Evolutionary conservation across 2,113 vertebrate species (phyloP), one percentile per base, ranked within the genome.

Genomic region (Grammatotria lemairii): DNA sequence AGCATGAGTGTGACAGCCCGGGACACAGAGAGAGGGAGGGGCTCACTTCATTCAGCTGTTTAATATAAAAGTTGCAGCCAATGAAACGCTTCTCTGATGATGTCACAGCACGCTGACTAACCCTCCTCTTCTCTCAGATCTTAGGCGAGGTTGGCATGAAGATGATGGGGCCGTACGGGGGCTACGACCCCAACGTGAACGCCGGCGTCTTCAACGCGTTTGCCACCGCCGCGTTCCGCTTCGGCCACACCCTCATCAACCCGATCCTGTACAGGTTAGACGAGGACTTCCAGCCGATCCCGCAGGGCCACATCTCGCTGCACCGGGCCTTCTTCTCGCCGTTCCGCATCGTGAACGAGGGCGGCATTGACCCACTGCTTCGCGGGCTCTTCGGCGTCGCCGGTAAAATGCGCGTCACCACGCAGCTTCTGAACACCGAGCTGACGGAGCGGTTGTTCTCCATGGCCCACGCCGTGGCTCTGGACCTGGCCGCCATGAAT

Each of bases 301-400:
- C 97, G 1, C 98, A 99, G 91, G 99, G 98, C 8, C 98, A 98
- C 92, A 93, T 99, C 82, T 97, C 98, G 10, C 97, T 99, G 84
- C 98, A 99, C 94, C 98, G 98, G 54, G 99, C 99, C 93, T 99
- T 99, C 95, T 99, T 99, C 95, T 98, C 99, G 0, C 99, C 99
- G 1, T 99, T 97, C 94, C 97, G 99, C 87, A 98, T 99, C 58
- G 98, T 99, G 86, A 98, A 98, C 8, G 99, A 99, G 96, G 99
- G 99, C 1, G 99, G 99, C 92, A 99, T 99, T 9, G 99, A 99
- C 96, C 99, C 98, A 0, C 96, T 99, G 55, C 97, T 99, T 11
- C 97, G 99, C 3, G 99, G 99, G 53, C 97, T 99, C 78, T 98
- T 99, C 83, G 98, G 97, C 4, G 97, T 97, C 49, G 97, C 98